Base-by-base conservation (phyloP, 2,888 invertebrate species). In the Epicampocera succincta region DNA sequence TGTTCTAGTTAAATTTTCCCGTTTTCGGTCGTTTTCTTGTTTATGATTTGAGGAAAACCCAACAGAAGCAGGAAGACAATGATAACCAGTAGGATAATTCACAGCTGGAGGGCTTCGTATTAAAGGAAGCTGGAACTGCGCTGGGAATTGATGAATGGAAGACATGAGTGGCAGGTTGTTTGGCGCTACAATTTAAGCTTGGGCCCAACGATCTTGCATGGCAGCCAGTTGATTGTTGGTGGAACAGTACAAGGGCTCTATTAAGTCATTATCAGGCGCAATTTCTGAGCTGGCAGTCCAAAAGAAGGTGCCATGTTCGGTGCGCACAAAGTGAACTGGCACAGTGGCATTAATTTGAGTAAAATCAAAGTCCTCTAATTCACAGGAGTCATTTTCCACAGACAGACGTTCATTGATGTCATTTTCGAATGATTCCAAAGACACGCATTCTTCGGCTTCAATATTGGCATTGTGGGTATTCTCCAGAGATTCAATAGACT, bases 241-340 rank as follows among this genome's bases (percentile, higher is more conserved):
- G 85, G 85, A 85, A 86, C 91, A 91, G 85, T 84, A 85, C 11
- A 90, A 82, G 21, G 90, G 90, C 83, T 90, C 88, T 58, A 89
- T 79, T 33, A 91, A 86, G 83, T 91, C 91, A 76, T 88, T 88
- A 85, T 91, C 91, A 73, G 88, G 89, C 44, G 89, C 87, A 73
- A 88, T 84, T 61, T 88, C 87, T 61, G 87, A 91, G 58, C 94
- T 93, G 54, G 95, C 94, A 63, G 95, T 95, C 96, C 96, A 96
- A 92, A 95, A 95, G 93, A 96, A 96, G 83, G 95, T 95, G 84
- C 96, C 96, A 85, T 95, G 95, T 86, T 94, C 94, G 40, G 95
- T 95, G 89, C 94, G 93, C 25, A 95, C 95, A 90, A 96, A 96
- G 91, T 95, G 95, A 15, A 96, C 96, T 2, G 96, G 96, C 19